Base-by-base conservation (phyloP, 2,797 vertebrate genomes). In the Tolypeutes matacus region DNA sequence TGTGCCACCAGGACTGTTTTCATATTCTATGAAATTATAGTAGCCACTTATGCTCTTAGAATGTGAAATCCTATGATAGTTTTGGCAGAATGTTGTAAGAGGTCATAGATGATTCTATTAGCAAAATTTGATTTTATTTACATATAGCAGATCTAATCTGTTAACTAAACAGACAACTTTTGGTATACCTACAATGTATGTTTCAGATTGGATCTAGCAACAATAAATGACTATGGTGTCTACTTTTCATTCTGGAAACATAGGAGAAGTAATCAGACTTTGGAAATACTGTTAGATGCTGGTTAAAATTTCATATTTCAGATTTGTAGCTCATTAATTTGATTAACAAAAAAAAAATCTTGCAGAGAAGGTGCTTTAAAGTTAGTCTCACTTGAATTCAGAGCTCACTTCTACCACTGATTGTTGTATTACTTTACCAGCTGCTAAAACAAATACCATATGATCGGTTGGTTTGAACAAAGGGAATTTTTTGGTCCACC, bases 1-100 rank as follows among this genome's bases (percentile, higher is more conserved):
- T 96, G 56, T 88, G 65, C 86, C 0, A 0, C 89, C 0, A 0
- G 86, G 62, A 5, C n/a, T 92, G 0, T 91, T 95, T 93, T 97
- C 72, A 73, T 85, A 88, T 49, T 96, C 77, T 96, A 11, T 94
- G 93, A 56, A 94, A 97, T 93, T 42, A 95, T 17, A 96, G 85
- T 95, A 96, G 31, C 62, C 86, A 51, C 53, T 76, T 91, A 13
- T 3, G 15, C 34, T 96, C 78, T 96, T n/a, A 92, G 15, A 92
- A 86, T 85, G 27, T 91, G 39, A 78, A 15, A 42, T 80, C 39
- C 94, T 60, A 86, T 96, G 62, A 78, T 64, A 83, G 0, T 88
- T 94, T 91, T 65, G 75, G n/a, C 14, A 95, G 92, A 85, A 65
- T 73, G 0, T 67, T 0, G 25, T 95, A 84, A 95, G 97, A 94